These are phyloP conservation scores for Neosilurus mollespiculum DNA, from an alignment of 2,797 vertebrate species.

Conservation along the genomic window DNA sequence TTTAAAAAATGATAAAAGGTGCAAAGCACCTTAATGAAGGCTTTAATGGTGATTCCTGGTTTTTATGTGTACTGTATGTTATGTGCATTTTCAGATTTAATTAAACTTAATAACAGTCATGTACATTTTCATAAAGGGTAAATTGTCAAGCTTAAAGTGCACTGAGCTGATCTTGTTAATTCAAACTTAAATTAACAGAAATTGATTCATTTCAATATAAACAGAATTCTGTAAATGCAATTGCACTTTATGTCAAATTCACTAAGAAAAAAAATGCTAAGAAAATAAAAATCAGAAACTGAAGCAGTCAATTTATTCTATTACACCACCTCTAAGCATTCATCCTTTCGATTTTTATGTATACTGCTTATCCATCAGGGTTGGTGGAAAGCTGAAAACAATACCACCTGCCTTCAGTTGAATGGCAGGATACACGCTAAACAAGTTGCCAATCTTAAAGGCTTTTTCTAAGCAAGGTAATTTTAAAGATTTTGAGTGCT, in stretches of 20 bases:
- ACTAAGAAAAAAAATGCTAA: neutral
- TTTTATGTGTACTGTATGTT: neutral
- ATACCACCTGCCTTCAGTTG: no score
- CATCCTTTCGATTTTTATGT: no score
- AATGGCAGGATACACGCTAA: no score
- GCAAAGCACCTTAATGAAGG: neutral
- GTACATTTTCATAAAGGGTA: neutral
- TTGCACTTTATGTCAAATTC: neutral
- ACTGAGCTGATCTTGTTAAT: neutral
- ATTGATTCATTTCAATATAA: neutral
- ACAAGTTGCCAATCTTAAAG: no score
- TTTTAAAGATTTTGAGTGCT: conserved; percentile 3
- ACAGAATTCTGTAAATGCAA: neutral
- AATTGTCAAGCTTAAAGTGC: neutral
- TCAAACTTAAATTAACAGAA: neutral
- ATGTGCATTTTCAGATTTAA: neutral
- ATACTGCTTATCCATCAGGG: no score
- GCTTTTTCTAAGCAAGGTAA: neutral
- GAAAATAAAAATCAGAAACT: no score
- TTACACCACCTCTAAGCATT: no score
- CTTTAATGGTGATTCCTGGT: neutral
- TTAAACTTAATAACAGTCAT: neutral
- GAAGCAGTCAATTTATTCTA: no score
- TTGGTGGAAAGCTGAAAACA: no score
- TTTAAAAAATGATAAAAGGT: neutral